Percentiles rank a stretch among this genome's conserved stretches.
phyloP scores from a whole-genome alignment of 2,888 invertebrate species.

The Plebejus melissa region DNA sequence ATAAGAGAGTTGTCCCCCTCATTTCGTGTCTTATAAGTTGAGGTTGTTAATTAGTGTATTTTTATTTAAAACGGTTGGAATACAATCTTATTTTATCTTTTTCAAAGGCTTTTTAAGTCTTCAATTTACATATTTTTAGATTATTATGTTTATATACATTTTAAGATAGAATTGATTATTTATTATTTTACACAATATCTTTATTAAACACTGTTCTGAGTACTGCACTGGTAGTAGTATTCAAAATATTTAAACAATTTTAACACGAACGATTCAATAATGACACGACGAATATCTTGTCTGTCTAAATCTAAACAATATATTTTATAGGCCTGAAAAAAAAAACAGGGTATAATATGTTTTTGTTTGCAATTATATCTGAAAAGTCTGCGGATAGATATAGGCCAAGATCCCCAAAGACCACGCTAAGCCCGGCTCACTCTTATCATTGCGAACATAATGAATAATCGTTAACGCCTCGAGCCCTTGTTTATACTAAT shows the following conservation, averaged over 20 bases:
- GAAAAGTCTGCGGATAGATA: not conserved
- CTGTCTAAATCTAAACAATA: too few species aligned
- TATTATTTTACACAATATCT: too few species aligned
- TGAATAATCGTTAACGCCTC: conserved; percentile 25
- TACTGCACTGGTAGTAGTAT: not conserved
- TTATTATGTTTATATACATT: too few species aligned
- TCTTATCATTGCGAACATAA: conserved; percentile 23
- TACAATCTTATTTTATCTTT: not conserved
- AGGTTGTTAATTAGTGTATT: too few species aligned
- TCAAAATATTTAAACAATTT: not conserved
- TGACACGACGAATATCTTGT: too few species aligned
- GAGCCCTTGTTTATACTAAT: conserved; percentile 22
- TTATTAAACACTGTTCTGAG: not conserved
- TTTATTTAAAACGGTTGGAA: too few species aligned
- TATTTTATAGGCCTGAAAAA: not conserved
- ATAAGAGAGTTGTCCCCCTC: not conserved
- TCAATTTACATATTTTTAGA: not conserved
- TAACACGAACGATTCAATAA: not conserved
- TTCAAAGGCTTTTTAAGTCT: not conserved
- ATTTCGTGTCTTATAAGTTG: not conserved
- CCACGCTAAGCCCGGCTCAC: conserved; percentile 1
- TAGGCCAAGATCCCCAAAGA: not conserved
- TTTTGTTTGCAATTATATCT: not conserved
- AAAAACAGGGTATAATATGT: not conserved
- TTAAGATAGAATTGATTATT: too few species aligned